Evolutionary conservation across 2,797 vertebrate species (phyloP), one percentile per base, ranked within the genome.

Genomic region (Takifugu rubripes): DNA sequence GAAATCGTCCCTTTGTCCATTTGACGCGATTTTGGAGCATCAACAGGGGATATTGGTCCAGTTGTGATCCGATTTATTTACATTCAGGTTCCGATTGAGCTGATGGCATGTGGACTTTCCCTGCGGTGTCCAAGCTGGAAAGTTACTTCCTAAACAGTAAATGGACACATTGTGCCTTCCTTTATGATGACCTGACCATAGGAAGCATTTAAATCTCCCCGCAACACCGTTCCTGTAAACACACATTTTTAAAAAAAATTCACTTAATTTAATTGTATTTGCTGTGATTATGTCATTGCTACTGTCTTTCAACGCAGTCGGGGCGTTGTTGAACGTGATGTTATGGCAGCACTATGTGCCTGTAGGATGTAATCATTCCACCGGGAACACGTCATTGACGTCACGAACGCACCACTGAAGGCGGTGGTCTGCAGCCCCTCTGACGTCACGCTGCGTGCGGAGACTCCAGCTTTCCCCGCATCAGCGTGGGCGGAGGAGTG

Each of bases 391-490:
- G 52, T 11, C 47, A 3, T 47, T 77, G 76, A 85, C 89, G 79
- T 88, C 85, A 85, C 48, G 63, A 68, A 61, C 77, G 66, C 75
- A 48, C 77, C 84, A 71, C 73, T 47, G 40, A 40, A 49, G 44
- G 57, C 24, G 26, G 61, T 47, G 46, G 74, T 57, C 63, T 86
- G 77, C 80, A 70, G 83, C 75, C 80, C 64, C 40, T 84, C 24
- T 81, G 78, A 87, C 84, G 86, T 87, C 81, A 88, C 66, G 47
- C 25, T 33, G 36, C 55, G 59, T 49, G 59, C 17, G 43, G 43
- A 25, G 6, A 49, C 48, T 12, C 44, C 21, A 25, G 24, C 50
- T 44, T 54, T 27, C 60, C 36, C 52, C 54, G 61, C 74, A 5
- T 69, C 62, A 55, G 63, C 57, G 45, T 49, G 46, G n/a, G 47